phyloP scores from a whole-genome alignment of 2,113 vertebrate species.

The Nettapus auritus region DNA sequence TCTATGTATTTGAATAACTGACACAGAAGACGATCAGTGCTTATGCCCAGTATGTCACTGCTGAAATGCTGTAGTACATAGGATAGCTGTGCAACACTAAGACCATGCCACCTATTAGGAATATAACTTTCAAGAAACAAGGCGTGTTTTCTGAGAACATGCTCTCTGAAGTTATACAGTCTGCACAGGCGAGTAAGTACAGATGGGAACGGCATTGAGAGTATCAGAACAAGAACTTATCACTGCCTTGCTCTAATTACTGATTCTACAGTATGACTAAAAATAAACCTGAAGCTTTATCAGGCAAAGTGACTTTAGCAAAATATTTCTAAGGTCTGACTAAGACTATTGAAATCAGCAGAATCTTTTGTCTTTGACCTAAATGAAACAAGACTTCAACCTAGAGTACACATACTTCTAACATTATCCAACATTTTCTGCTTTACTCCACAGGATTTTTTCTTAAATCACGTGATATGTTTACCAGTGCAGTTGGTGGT shows the following conservation, averaged over 20 bases:
- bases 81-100: neutral
- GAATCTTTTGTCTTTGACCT: slow-evolving; percentile 19
- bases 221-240: neutral
- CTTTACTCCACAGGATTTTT: neutral
- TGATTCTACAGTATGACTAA: neutral
- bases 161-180: neutral
- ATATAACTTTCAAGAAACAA: neutral
- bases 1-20: neutral
- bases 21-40: neutral
- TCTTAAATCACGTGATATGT: neutral
- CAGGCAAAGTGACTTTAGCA: neutral
- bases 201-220: neutral
- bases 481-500: neutral
- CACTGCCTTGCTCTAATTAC: neutral
- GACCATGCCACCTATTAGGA: neutral
- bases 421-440: neutral
- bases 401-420: neutral
- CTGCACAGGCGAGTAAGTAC: neutral
- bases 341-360: slow-evolving; percentile 26
- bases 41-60: neutral
- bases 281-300: neutral
- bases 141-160: neutral
- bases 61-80: neutral
- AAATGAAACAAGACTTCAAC: neutral
- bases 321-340: neutral